Conservation (phyloP, 1,140 invertebrate species). For the Panonychus citri region DNA sequence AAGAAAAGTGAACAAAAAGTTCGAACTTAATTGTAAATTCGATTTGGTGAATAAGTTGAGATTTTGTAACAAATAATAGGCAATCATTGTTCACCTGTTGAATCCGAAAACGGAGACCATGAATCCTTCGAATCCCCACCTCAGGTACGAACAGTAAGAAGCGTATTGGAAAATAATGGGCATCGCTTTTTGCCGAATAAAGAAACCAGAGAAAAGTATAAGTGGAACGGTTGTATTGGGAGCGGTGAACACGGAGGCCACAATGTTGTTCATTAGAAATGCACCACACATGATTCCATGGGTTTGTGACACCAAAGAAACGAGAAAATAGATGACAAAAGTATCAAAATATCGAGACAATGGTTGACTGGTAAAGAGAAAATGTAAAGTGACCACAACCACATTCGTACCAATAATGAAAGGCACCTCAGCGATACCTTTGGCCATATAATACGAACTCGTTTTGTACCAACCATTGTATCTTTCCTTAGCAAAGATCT, state of each 20-base stretch:
- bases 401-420: neutral
- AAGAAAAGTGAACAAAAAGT: no score
- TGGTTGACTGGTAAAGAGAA: slow-evolving; percentile 18
- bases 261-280: neutral
- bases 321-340: neutral
- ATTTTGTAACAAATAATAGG: no score
- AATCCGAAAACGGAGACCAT: neutral
- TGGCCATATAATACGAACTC: neutral
- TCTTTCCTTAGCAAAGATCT: slow-evolving; percentile 45
- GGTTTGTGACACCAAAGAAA: slow-evolving; percentile 3
- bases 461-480: slow-evolving; percentile 41
- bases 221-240: neutral
- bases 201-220: slow-evolving; percentile 3
- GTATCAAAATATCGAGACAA: neutral
- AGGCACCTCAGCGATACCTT: slow-evolving; percentile 1
- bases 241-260: slow-evolving; percentile 2
- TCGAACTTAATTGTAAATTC: no score
- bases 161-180: slow-evolving; percentile 15
- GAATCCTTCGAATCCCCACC: neutral
- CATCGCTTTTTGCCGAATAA: neutral
- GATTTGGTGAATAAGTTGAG: no score
- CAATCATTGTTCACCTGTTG: neutral
- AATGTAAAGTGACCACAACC: neutral
- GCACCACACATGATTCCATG: slow-evolving; percentile 4
- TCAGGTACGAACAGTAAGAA: slow-evolving; percentile 29